Percentiles rank a stretch among this genome's conserved stretches.
These are phyloP conservation scores for Nycticorax nycticorax DNA, from an alignment of 2,113 vertebrate species.

Conservation along the genomic window DNA sequence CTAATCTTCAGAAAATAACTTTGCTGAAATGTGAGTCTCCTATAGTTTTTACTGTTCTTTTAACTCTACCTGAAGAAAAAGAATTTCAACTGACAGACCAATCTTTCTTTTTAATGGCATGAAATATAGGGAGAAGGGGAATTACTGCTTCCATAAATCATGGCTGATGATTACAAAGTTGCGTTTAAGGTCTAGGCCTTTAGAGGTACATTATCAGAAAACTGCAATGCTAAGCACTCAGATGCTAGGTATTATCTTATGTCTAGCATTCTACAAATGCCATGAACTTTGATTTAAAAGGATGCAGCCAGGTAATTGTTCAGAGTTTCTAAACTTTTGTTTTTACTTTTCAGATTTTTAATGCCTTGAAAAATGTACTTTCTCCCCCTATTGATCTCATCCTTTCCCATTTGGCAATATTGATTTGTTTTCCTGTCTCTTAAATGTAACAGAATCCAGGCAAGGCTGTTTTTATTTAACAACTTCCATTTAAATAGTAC, in stretches of 20 bases:
- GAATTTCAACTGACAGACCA: not conserved
- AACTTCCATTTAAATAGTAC: constrained; percentile 15
- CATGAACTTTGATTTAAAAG: constrained; percentile 56
- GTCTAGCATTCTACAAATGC: constrained; percentile 36
- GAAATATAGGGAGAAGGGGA: not conserved
- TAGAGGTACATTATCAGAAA: constrained; percentile 52
- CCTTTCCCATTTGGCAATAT: constrained; percentile 46
- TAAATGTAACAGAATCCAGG: constrained; percentile 51
- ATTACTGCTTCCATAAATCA: constrained; percentile 53
- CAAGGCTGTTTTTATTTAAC: constrained; percentile 41
- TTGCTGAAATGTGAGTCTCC: not conserved
- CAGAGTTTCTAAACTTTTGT: constrained; percentile 42
- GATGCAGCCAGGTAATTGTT: constrained; percentile 46
- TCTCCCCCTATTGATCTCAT: constrained; percentile 45
- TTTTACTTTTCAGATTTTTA: constrained; percentile 48
- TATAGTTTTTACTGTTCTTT: not conserved
- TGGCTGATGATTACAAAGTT: constrained; percentile 5
- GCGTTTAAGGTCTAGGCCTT: constrained; percentile 18
- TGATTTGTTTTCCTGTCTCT: constrained; percentile 61
- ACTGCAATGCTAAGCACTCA: constrained; percentile 33
- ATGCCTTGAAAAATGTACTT: constrained; percentile 33
- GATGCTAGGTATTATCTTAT: constrained; percentile 19
- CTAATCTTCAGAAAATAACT: not conserved
- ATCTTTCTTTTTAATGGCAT: constrained; percentile 29
- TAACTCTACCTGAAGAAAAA: not conserved